Evolutionary conservation across 2,888 invertebrate species (phyloP), one percentile per base, ranked within the genome.

Genomic region (Caenorhabditis auriculariae): DNA sequence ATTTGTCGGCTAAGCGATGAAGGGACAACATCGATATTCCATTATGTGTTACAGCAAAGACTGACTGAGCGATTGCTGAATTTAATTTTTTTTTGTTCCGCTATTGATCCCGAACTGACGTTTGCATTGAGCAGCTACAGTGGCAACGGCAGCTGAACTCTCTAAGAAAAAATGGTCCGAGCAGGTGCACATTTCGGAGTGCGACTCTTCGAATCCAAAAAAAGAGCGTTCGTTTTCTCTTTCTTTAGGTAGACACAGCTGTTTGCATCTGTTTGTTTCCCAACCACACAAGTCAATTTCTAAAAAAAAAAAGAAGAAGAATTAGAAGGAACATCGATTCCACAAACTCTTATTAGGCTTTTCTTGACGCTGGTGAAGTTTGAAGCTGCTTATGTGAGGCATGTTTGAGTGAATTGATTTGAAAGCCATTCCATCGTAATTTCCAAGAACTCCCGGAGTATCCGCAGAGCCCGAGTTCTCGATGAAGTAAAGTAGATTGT

Each of bases 251-350:
- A 46, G 9, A 46, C 46, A 46, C 7, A 46, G 9, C 5, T 46
- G 46, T 15, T 46, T 23, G 21, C 46, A 46, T 32, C 21, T 46
- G 32, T 21, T 17, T 46, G 17, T 46, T 46, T n/a, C 35, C 21
- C 4, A 17, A 32, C n/a, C 46, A 46, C 4, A 2, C 3, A n/a
- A n/a, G n/a, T n/a, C n/a, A n/a, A n/a, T n/a, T n/a, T n/a, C n/a
- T n/a, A n/a, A n/a, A n/a, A n/a, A n/a, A n/a, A n/a, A n/a, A n/a
- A n/a, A n/a, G n/a, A n/a, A n/a, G n/a, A n/a, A n/a, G n/a, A n/a
- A n/a, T n/a, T n/a, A n/a, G n/a, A n/a, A n/a, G n/a, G n/a, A n/a
- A n/a, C n/a, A n/a, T n/a, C n/a, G n/a, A n/a, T n/a, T n/a, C n/a
- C n/a, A n/a, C n/a, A n/a, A n/a, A n/a, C n/a, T n/a, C n/a, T n/a